phyloP scores from a whole-genome alignment of 2,797 vertebrate genomes.

The Manis crassicaudata region DNA sequence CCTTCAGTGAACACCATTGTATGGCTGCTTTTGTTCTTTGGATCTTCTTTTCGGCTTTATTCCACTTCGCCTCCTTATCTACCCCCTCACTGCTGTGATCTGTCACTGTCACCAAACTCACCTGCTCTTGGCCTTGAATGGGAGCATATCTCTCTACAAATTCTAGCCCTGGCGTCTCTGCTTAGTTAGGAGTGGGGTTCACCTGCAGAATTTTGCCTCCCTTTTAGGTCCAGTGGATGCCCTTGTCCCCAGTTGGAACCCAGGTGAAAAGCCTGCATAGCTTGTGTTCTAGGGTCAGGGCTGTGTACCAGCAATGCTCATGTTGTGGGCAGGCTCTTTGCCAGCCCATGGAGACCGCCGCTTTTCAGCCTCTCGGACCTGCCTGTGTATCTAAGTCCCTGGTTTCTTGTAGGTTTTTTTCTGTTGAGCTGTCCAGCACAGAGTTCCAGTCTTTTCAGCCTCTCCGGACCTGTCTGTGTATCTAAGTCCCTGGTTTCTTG shows the following conservation, averaged over 20 bases:
- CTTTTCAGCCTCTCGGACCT: not conserved
- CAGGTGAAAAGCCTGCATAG: not conserved
- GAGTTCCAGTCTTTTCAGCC: not conserved
- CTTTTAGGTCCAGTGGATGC: not conserved
- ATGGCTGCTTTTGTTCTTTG: not conserved
- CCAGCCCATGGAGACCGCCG: not conserved
- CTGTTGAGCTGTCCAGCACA: not conserved
- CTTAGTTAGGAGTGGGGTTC: not conserved
- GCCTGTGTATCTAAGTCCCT: not conserved
- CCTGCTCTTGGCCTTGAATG: not conserved
- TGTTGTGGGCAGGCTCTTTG: not conserved
- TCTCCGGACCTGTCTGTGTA: not conserved
- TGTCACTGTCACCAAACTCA: not conserved
- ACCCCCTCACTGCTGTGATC: not conserved
- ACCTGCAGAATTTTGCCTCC: not conserved
- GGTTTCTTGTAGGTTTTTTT: not conserved
- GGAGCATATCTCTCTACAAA: not conserved
- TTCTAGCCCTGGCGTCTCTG: fast-evolving
- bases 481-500: not conserved
- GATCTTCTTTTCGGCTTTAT: not conserved
- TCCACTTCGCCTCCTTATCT: not conserved
- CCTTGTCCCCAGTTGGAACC: not conserved
- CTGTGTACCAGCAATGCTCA: not conserved
- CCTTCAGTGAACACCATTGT: not conserved
- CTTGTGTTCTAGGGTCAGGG: not conserved